These are phyloP conservation scores for Lampropteryx suffumata DNA, from an alignment of 2,888 invertebrate species.

Conservation along the genomic window DNA sequence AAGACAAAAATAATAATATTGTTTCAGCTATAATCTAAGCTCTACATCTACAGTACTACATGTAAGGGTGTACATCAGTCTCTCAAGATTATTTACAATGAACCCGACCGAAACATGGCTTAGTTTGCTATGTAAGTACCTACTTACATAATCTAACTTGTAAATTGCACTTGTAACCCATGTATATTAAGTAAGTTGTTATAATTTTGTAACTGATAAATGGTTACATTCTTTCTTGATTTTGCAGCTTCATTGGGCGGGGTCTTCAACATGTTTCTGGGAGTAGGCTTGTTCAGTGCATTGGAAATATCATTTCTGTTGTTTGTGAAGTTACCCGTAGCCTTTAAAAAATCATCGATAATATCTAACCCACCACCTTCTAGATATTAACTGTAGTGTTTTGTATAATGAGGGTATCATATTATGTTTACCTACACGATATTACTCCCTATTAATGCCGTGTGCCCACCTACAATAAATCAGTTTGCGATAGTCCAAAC, in stretches of 20 bases:
- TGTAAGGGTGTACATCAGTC: conserved; percentile 47
- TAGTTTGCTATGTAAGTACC: conserved; percentile 65
- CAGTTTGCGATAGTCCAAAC: no score
- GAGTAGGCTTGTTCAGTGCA: conserved; percentile 70
- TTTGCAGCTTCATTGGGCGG: conserved; percentile 70
- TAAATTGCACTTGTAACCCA: no score
- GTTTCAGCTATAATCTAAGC: conserved; percentile 56
- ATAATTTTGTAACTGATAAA: no score
- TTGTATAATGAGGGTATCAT: no score
- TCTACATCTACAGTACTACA: conserved; percentile 47
- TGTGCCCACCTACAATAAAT: no score
- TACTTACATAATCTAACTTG: not conserved
- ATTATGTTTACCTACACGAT: no score
- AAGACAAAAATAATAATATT: no score
- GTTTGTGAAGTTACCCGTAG: conserved; percentile 44
- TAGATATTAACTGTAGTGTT: conserved; percentile 5
- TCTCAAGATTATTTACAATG: conserved; percentile 56
- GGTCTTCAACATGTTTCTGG: conserved; percentile 76
- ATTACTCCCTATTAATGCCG: no score
- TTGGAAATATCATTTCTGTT: conserved; percentile 61
- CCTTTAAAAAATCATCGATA: conserved; percentile 39
- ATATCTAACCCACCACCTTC: conserved; percentile 10
- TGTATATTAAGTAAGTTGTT: no score
- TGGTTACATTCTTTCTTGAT: not conserved
- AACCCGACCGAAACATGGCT: conserved; percentile 71